A percentile compares a stretch with the other conserved stretches of the same genome.
phyloP scores from a whole-genome alignment of 2,888 invertebrate species.

The Schizaphis graminum region DNA sequence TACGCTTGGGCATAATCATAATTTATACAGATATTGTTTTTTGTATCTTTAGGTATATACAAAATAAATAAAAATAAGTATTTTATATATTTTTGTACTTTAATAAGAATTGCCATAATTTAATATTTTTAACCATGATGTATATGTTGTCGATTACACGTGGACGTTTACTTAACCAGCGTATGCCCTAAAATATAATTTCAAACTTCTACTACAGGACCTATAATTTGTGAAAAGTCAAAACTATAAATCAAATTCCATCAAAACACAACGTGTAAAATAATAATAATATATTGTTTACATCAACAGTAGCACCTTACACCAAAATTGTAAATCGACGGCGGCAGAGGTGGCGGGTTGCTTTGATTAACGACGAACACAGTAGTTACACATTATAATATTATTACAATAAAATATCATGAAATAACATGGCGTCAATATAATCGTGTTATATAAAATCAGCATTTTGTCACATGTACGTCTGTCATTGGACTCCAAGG shows the following conservation, averaged over 20 bases:
- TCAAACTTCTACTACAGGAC: neutral
- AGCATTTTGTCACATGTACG: conserved; percentile 44
- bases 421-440: neutral
- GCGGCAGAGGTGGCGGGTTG: neutral
- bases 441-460: conserved; percentile 30
- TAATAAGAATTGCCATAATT: neutral
- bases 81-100: neutral
- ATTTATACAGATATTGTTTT: neutral
- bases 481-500: conserved; percentile 39
- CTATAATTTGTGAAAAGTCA: neutral
- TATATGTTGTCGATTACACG: neutral
- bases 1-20: neutral
- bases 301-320: neutral
- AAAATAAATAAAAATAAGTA: neutral
- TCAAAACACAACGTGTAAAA: conserved; percentile 14
- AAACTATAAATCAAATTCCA: conserved; percentile 52
- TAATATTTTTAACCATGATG: neutral
- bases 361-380: conserved; percentile 48
- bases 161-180: neutral
- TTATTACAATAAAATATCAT: neutral
- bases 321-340: neutral
- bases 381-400: neutral
- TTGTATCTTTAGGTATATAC: neutral
- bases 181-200: neutral
- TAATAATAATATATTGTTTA: conserved; percentile 27